Conservation (phyloP, 2,888 invertebrate genomes). For the Euspilapteryx auroguttella region DNA sequence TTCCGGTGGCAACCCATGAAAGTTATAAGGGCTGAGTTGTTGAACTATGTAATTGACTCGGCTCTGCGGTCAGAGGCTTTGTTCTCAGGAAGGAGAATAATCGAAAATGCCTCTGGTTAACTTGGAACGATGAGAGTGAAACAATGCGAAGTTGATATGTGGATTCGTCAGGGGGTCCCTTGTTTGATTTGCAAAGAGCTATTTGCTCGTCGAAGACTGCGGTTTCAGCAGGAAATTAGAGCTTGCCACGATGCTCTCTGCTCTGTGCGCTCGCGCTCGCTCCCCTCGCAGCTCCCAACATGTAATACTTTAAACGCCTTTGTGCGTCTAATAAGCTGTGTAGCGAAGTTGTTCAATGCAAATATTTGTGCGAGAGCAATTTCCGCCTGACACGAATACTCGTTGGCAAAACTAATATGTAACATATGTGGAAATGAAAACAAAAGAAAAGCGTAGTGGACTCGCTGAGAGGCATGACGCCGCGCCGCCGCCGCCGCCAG, state of each 20-base stretch:
- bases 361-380: conserved; percentile 32
- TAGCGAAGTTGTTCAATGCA: conserved; percentile 16
- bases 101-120: conserved; percentile 59
- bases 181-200: conserved; percentile 60
- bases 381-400: conserved; percentile 34
- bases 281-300: not conserved
- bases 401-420: conserved; percentile 43
- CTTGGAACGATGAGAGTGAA: conserved; percentile 47
- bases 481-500: conserved; percentile 28
- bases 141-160: conserved; percentile 59
- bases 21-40: conserved; percentile 61
- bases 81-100: conserved; percentile 53
- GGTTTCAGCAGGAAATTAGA: conserved; percentile 39
- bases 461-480: conserved; percentile 9
- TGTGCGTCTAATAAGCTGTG: conserved; percentile 20
- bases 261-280: not conserved
- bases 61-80: conserved; percentile 56
- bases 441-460: conserved; percentile 18
- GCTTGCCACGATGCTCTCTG: not conserved
- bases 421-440: conserved; percentile 29
- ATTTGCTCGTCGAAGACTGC: conserved; percentile 47
- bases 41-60: conserved; percentile 62
- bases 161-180: conserved; percentile 47
- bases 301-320: no score
- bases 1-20: conserved; percentile 55